Evolutionary conservation across 2,888 invertebrate species (phyloP).

Genomic region (Philonicus albiceps): DNA sequence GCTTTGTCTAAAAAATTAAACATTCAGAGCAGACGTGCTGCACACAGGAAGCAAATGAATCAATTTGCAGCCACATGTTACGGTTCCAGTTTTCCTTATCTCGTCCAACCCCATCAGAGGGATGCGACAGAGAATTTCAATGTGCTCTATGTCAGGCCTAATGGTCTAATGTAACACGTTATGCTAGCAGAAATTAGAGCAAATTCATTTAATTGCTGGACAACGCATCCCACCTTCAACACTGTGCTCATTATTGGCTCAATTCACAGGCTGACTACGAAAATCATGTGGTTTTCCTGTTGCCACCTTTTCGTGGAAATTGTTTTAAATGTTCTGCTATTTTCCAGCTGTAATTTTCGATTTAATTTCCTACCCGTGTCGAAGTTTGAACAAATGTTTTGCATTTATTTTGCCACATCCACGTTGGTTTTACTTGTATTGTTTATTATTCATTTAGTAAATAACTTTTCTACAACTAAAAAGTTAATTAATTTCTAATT

Average conservation of each 20-base stretch:
- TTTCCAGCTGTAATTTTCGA: not conserved
- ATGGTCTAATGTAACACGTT: not conserved
- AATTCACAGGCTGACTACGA: not conserved
- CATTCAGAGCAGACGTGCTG: not conserved
- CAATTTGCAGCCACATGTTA: not conserved
- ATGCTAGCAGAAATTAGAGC: not conserved
- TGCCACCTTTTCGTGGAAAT: not conserved
- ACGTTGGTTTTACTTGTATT: not conserved
- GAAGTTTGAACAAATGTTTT: not conserved
- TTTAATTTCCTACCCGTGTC: not conserved
- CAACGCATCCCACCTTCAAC: not conserved
- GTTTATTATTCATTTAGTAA: not conserved
- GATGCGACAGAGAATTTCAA: not conserved
- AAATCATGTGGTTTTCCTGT: not conserved
- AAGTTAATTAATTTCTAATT: not conserved
- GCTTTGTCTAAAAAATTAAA: not conserved
- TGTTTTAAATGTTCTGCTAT: not conserved
- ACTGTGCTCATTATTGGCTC: not conserved
- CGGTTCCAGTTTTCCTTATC: not conserved
- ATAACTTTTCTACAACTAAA: not conserved
- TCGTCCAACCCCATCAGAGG: not conserved
- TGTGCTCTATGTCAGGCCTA: not conserved
- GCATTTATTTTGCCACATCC: not conserved
- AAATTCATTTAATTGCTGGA: slow-evolving; percentile 6
- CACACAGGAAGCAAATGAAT: not conserved